These are phyloP conservation scores for Calonectris borealis DNA, from an alignment of 2,113 vertebrate genomes.

Conservation along the genomic window DNA sequence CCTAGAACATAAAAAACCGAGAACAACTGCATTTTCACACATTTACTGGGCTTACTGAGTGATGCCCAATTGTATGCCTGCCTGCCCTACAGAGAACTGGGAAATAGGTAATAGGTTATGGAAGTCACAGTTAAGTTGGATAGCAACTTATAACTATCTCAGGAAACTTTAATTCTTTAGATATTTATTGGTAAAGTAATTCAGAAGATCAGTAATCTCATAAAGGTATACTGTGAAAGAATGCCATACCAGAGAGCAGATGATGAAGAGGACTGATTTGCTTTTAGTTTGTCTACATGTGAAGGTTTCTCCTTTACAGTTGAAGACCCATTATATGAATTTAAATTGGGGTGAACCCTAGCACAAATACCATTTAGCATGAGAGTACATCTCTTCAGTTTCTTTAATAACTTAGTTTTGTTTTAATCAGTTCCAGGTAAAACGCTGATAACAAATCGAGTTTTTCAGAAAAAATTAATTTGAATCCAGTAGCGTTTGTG, in stretches of 20 bases:
- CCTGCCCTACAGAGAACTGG: not conserved
- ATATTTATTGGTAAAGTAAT: not conserved
- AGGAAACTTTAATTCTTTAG: not conserved
- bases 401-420: not conserved
- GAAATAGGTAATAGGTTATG: not conserved
- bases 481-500: not conserved
- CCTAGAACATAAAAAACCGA: not conserved
- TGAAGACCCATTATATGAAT: not conserved
- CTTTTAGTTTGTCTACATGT: not conserved
- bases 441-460: not conserved
- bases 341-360: not conserved
- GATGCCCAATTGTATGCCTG: not conserved
- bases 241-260: not conserved
- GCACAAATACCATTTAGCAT: accelerated
- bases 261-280: not conserved
- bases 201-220: not conserved
- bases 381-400: not conserved
- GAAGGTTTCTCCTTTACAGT: not conserved
- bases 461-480: not conserved
- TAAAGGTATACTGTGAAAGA: not conserved
- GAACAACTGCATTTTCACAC: not conserved
- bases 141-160: not conserved
- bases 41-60: not conserved
- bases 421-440: not conserved
- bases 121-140: not conserved